Evolutionary conservation across 2,797 vertebrate species (phyloP), one percentile per base, ranked within the genome.

Genomic region (Sibirionetta formosa): DNA sequence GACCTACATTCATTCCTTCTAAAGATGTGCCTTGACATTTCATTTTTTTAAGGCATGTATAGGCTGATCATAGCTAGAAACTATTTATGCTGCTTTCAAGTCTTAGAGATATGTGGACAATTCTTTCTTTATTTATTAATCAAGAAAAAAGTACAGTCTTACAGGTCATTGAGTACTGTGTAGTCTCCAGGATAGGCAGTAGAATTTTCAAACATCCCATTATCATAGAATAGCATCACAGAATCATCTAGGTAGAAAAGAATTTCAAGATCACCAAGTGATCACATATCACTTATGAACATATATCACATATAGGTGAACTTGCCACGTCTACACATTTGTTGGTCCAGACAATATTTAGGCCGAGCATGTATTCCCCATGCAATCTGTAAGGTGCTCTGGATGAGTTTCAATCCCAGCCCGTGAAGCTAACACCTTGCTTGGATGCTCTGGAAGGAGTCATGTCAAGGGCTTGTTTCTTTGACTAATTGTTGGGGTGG

Each of bases 381-480:
- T 5, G 10, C 2, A 48, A 17, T 29, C 26, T 7, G 0, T 13
- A 79, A 13, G 4, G 7, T 66, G 54, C n/a, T 85, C n/a, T 44
- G 22, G 9, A 14, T 38, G 17, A 57, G 14, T 38, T 22, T 26
- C 0, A 0, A 10, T 3, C 9, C 6, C 40, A 72, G 9, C 8
- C 29, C 10, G 20, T 6, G 2, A 13, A 29, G 9, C 23, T 73
- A n/a, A 26, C 18, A 18, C 5, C 8, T 8, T 75, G 11, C n/a
- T 60, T 57, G 42, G 9, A 7, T 44, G 61, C 15, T 24, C 14
- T 48, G 17, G 11, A 12, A 79, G 11, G 9, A 79, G 6, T 2
- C n/a, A 46, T 1, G 23, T 23, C 23, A 77, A 56, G 38, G 17
- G 1, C 36, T 20, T 4, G 10, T 18, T 58, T 64, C 35, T 51